phyloP scores from a whole-genome alignment of 2,113 vertebrate genomes.

The Pelecanus crispus region DNA sequence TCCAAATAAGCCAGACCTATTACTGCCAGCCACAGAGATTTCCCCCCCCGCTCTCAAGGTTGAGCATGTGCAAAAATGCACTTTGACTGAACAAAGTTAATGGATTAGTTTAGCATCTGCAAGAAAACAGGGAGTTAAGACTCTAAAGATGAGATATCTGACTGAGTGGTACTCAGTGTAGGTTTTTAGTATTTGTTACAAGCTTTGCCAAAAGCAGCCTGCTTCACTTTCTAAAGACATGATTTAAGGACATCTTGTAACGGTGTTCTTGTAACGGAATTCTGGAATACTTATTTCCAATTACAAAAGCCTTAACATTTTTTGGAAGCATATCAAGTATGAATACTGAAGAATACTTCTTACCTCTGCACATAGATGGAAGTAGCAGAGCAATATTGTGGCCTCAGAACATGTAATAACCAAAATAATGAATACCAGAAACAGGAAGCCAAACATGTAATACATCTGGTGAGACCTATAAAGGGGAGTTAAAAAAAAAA shows the following conservation, averaged over 20 bases:
- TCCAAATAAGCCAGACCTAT: not conserved
- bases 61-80: not conserved
- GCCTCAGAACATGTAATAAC: constrained; percentile 98
- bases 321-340: not conserved
- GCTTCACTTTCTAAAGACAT: not conserved
- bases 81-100: not conserved
- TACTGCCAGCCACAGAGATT: not conserved
- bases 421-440: constrained; percentile 97
- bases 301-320: not conserved
- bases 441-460: constrained; percentile 99
- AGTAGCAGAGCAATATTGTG: constrained; percentile 97
- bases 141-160: not conserved
- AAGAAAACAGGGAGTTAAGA: not conserved
- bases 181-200: not conserved
- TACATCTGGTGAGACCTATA: constrained; percentile 99
- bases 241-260: not conserved
- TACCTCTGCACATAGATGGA: constrained; percentile 98
- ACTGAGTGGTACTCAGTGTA: not conserved
- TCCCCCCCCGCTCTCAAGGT: accelerated
- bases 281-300: not conserved
- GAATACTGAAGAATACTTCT: not conserved
- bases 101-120: not conserved
- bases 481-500: not conserved
- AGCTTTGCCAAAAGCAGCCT: not conserved
- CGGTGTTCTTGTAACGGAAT: too few relatives aligned